These are phyloP conservation scores for Leptocoma aspasia DNA, from an alignment of 2,113 vertebrate species.

Conservation along the genomic window DNA sequence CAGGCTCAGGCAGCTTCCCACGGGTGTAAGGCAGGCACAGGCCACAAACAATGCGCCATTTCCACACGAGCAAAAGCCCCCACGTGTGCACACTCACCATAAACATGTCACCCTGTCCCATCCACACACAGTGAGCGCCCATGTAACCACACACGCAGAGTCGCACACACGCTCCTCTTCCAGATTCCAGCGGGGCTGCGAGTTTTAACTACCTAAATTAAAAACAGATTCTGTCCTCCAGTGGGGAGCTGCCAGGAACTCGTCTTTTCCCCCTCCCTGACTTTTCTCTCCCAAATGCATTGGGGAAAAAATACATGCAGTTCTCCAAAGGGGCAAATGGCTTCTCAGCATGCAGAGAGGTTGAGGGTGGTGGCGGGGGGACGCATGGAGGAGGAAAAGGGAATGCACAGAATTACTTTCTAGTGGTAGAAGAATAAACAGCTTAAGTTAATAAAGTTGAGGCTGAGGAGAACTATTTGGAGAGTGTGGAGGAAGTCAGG, in stretches of 20 bases:
- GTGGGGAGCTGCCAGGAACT: slow-evolving; percentile 22
- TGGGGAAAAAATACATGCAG: neutral
- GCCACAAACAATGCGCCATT: neutral
- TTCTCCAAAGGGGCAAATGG: slow-evolving; percentile 1
- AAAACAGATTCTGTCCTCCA: slow-evolving; percentile 39
- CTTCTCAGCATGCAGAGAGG: neutral
- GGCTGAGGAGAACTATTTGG: neutral
- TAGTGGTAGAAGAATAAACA: slow-evolving; percentile 34
- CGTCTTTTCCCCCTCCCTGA: neutral
- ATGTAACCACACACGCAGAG: neutral
- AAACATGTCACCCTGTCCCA: slow-evolving; percentile 22
- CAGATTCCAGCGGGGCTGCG: neutral
- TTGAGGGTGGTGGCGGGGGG: neutral
- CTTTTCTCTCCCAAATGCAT: neutral
- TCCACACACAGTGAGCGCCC: neutral
- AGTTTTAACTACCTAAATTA: slow-evolving; percentile 64
- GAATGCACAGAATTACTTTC: slow-evolving; percentile 18
- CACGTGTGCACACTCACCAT: neutral
- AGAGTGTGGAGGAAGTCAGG: slow-evolving; percentile 19
- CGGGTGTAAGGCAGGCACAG: neutral
- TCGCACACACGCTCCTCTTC: neutral
- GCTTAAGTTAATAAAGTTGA: slow-evolving; percentile 51
- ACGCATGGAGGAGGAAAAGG: neutral
- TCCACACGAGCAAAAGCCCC: neutral
- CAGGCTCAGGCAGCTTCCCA: neutral